Base-by-base conservation (phyloP, 2,888 invertebrate genomes). In the Iphiclides podalirius region DNA sequence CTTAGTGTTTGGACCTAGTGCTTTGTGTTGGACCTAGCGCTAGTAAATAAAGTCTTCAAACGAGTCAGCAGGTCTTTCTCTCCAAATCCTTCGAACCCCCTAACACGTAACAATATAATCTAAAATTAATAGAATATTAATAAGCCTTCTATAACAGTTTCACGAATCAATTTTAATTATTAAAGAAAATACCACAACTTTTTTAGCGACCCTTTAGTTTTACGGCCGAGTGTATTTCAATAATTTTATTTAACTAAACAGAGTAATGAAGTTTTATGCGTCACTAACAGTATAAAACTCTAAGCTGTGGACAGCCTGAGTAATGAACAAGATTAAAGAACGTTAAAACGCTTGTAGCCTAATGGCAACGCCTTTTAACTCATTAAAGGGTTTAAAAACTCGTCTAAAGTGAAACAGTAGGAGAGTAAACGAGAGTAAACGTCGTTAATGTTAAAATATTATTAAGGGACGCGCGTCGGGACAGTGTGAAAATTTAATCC, bases 321-420 rank as follows among this genome's bases (percentile, higher is more conserved):
- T 48, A 48, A 48, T 48, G 42, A 38, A 48, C 42, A 20, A 38
- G 48, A 43, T 48, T 48, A 48, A 43, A 43, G 42, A 12, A 33
- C 42, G 38, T 33, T 48, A 48, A 48, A 48, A 48, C 42, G 38
- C 42, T 33, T 48, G 48, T 43, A 42, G 15, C 38, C 31, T 43
- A 48, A 48, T 43, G 42, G 42, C 38, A 31, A 48, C 48, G 48
- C 48, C 48, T 48, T 48, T 48, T 38, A 48, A 48, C 42, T 48
- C 48, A 48, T 48, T 48, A 48, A 48, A 48, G 48, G 48, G 48
- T 48, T 48, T 48, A 48, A 48, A 43, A 48, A 48, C 42, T 48
- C 48, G 37, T 48, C 48, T 33, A 48, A 48, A 48, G 48, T 48
- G 48, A 43, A 47, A 47, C 47, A 47, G 47, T 47, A 47, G 41